A percentile compares a stretch with the other conserved stretches of the same genome.
Conservation (phyloP, 2,113 vertebrate genomes). For the Tricholaema leucomelas region DNA sequence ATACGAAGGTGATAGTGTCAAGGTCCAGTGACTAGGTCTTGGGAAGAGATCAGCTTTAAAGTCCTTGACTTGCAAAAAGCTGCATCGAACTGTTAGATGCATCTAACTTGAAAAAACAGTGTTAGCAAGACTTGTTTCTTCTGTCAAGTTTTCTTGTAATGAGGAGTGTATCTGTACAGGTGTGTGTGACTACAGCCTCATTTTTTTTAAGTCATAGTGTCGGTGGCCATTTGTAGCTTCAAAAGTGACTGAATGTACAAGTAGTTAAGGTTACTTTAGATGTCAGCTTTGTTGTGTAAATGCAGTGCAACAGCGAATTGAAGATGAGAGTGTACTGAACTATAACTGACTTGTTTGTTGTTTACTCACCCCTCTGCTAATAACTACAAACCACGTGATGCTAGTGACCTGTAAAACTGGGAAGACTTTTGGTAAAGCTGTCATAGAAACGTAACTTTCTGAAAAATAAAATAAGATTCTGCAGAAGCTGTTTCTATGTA, state of each 20-base stretch:
- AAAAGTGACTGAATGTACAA: not conserved
- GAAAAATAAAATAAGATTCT: not conserved
- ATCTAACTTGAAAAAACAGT: not conserved
- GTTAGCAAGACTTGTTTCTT: not conserved
- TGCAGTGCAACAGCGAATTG: not conserved
- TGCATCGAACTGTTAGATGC: not conserved
- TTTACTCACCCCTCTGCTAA: fast-evolving
- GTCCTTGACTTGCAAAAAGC: not conserved
- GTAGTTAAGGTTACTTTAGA: not conserved
- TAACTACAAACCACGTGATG: fast-evolving
- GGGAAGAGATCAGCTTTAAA: not conserved
- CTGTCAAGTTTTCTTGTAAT: not conserved
- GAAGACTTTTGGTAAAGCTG: not conserved
- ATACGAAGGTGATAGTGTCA: not conserved
- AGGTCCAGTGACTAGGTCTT: fast-evolving
- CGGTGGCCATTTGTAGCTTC: fast-evolving
- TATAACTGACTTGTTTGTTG: not conserved
- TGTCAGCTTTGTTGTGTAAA: not conserved
- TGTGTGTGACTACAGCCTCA: not conserved
- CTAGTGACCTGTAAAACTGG: not conserved
- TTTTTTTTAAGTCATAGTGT: not conserved
- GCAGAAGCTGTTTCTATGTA: not conserved
- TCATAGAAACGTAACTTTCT: not conserved
- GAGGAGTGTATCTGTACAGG: not conserved
- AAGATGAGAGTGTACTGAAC: not conserved